Evolutionary conservation across 2,888 invertebrate genomes (phyloP).

Genomic region (Hirudinaria manillensis): DNA sequence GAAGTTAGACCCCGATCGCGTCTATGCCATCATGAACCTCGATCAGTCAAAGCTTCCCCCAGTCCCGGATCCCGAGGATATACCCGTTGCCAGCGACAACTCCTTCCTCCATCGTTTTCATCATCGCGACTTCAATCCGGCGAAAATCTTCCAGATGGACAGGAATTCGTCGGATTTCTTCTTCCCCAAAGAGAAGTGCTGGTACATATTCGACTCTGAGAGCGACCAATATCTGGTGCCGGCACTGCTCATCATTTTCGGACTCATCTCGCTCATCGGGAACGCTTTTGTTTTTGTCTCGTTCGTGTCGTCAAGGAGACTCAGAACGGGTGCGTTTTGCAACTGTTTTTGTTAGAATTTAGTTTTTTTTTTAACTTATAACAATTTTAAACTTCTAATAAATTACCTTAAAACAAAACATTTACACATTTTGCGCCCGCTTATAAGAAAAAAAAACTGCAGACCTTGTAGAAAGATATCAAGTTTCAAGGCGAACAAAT

Average conservation of each 20-base stretch:
- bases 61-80: conserved; percentile 4
- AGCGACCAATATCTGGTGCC: conserved; percentile 37
- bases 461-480: no score
- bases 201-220: conserved; percentile 37
- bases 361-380: no score
- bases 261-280: conserved; percentile 32
- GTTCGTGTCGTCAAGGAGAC: conserved; percentile 33
- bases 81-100: not conserved
- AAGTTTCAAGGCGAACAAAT: no score
- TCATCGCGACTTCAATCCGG: conserved; percentile 20
- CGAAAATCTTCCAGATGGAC: conserved; percentile 12
- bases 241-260: conserved; percentile 36
- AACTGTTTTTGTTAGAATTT: no score
- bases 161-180: not conserved
- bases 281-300: conserved; percentile 36
- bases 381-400: no score
- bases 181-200: conserved; percentile 22
- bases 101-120: not conserved
- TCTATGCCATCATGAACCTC: conserved; percentile 31
- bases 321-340: conserved; percentile 36
- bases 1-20: conserved; percentile 20
- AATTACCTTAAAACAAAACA: no score
- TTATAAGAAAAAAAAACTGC: no score
- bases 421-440: not conserved
- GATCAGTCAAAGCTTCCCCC: conserved; percentile 20